These are phyloP conservation scores for Drosophila trapezifrons DNA, from an alignment of 1,140 invertebrate species.

Conservation along the genomic window DNA sequence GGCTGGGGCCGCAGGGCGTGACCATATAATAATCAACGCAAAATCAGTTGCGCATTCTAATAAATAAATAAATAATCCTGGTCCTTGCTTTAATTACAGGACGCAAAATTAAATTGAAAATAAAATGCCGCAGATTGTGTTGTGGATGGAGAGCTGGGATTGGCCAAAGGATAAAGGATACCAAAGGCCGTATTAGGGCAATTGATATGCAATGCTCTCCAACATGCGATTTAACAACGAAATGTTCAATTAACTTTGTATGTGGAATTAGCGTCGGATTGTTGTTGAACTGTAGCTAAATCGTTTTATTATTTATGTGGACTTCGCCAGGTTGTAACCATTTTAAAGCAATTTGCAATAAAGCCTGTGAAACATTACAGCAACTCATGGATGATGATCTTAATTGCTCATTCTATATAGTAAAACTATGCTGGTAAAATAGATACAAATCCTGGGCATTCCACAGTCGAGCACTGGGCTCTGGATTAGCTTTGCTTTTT, in stretches of 20 bases:
- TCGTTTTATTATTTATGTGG: conserved; percentile 15
- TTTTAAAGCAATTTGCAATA: conserved; percentile 7
- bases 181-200: conserved; percentile 21
- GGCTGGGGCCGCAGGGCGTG: conserved; percentile 34
- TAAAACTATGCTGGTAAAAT: not conserved
- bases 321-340: not conserved
- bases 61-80: conserved; percentile 75
- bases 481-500: not conserved
- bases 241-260: conserved; percentile 35
- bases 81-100: conserved; percentile 77
- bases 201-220: conserved; percentile 8
- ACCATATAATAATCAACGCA: conserved; percentile 76
- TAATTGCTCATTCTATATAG: no score
- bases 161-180: conserved; percentile 47
- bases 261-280: conserved; percentile 12
- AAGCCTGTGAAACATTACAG: not conserved
- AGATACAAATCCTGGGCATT: conserved; percentile 6
- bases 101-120: conserved; percentile 79
- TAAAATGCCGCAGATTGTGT: conserved; percentile 71
- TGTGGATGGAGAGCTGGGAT: conserved; percentile 19
- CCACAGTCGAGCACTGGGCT: conserved; percentile 11
- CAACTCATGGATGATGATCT: not conserved
- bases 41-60: conserved; percentile 79
- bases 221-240: conserved; percentile 10
- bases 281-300: conserved; percentile 18